A percentile compares a stretch with the other conserved stretches of the same genome.
Conservation (phyloP, 2,888 invertebrate genomes). For the Xylophagus ater region DNA sequence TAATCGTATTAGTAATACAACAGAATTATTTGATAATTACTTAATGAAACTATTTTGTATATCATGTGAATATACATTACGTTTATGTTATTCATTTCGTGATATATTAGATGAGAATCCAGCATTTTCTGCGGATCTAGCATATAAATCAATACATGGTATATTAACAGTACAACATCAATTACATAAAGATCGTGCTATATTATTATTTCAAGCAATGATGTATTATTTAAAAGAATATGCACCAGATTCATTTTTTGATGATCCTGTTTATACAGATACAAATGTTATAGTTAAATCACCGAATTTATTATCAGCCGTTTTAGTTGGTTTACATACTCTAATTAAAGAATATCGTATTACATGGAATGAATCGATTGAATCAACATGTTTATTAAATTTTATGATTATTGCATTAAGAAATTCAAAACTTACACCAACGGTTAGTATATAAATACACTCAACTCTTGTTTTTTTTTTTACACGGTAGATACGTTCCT, state of each 20-base stretch:
- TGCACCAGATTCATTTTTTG: too few species aligned
- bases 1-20: constrained; percentile 20
- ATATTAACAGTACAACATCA: constrained; percentile 41
- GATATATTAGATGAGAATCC: constrained; percentile 32
- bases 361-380: constrained; percentile 67
- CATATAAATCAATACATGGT: constrained; percentile 34
- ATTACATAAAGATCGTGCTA: constrained; percentile 49
- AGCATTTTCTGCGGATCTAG: constrained; percentile 26
- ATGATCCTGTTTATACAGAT: constrained; percentile 6
- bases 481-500: neutral
- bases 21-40: constrained; percentile 48
- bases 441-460: constrained; percentile 38
- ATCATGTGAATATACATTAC: constrained; percentile 51
- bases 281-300: constrained; percentile 39
- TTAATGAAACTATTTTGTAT: constrained; percentile 47
- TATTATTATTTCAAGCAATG: constrained; percentile 49
- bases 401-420: constrained; percentile 44
- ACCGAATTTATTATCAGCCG: constrained; percentile 48
- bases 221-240: constrained; percentile 51
- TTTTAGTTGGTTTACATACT: constrained; percentile 52
- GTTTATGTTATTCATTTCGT: constrained; percentile 48
- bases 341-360: constrained; percentile 59
- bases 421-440: constrained; percentile 42
- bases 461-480: constrained; percentile 34
- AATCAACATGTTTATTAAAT: constrained; percentile 55